These are phyloP conservation scores for Acholoe squamosa DNA, from an alignment of 2,888 invertebrate species.

Conservation along the genomic window DNA sequence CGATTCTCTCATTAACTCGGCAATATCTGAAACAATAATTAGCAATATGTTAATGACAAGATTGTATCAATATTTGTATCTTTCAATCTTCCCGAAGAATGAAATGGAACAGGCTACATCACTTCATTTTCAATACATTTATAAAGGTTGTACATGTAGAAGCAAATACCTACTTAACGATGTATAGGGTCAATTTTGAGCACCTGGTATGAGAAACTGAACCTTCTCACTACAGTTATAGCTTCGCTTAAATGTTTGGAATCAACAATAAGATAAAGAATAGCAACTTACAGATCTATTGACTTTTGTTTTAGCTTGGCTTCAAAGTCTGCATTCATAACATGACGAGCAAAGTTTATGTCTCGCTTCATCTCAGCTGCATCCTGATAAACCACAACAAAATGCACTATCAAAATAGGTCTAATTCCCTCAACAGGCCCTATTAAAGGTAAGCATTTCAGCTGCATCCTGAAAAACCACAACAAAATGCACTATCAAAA, in stretches of 20 bases:
- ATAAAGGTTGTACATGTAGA: too few species aligned
- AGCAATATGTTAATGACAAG: too few species aligned
- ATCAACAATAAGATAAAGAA: not conserved
- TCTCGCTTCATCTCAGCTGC: slow-evolving; percentile 78
- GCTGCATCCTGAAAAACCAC: slow-evolving; percentile 77
- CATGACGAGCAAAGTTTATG: slow-evolving; percentile 80
- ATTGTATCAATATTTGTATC: too few species aligned
- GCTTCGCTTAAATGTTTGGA: too few species aligned
- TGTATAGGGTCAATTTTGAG: too few species aligned
- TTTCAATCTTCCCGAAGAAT: too few species aligned
- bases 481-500: not conserved
- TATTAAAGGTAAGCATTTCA: too few species aligned
- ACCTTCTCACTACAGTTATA: too few species aligned
- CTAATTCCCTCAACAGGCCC: not conserved
- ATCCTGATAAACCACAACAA: slow-evolving; percentile 73
- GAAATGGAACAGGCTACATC: too few species aligned
- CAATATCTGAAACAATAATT: slow-evolving; percentile 78
- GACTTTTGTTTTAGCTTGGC: slow-evolving; percentile 79
- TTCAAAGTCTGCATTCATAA: slow-evolving; percentile 81
- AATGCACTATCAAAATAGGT: not conserved
- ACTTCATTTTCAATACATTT: too few species aligned
- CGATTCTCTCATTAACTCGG: slow-evolving; percentile 80
- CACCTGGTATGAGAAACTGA: too few species aligned
- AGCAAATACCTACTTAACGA: too few species aligned
- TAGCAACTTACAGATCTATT: slow-evolving; percentile 78